These are phyloP conservation scores for Neogobius melanostomus DNA, from an alignment of 2,113 vertebrate species.

Conservation along the genomic window DNA sequence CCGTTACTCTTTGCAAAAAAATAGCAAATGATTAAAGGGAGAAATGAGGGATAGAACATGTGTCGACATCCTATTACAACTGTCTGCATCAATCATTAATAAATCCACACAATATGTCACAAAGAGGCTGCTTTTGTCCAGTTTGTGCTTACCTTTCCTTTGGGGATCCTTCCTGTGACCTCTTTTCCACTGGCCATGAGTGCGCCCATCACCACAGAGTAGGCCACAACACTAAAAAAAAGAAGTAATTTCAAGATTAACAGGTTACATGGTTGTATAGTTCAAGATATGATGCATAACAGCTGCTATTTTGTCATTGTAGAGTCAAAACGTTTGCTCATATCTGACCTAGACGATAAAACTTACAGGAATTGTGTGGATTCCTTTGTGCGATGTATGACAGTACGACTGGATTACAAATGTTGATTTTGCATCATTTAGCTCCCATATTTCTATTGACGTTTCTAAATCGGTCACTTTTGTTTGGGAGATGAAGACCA, in stretches of 20 bases:
- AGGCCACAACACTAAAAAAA: conserved; percentile 87
- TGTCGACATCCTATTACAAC: background rate
- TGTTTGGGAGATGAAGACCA: background rate
- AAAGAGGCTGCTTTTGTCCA: background rate
- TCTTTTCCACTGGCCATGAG: conserved; percentile 98
- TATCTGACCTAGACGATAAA: too few species aligned
- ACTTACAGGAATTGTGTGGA: too few species aligned
- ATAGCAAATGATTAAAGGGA: background rate
- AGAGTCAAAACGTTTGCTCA: too few species aligned
- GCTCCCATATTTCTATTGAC: too few species aligned
- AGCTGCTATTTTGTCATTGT: too few species aligned
- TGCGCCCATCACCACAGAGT: conserved; percentile 94
- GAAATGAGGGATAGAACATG: background rate
- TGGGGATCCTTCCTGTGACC: conserved; percentile 90
- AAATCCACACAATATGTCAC: background rate
- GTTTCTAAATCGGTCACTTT: background rate
- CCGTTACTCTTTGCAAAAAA: background rate
- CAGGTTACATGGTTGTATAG: background rate
- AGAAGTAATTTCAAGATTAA: background rate
- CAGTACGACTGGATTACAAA: too few species aligned
- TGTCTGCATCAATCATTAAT: background rate
- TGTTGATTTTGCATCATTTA: too few species aligned
- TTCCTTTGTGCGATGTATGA: too few species aligned
- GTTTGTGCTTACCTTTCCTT: conserved; percentile 85
- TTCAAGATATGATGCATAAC: too few species aligned